These are phyloP conservation scores for Sebastolobus altivelis DNA, from an alignment of 2,797 vertebrate genomes.

Conservation along the genomic window DNA sequence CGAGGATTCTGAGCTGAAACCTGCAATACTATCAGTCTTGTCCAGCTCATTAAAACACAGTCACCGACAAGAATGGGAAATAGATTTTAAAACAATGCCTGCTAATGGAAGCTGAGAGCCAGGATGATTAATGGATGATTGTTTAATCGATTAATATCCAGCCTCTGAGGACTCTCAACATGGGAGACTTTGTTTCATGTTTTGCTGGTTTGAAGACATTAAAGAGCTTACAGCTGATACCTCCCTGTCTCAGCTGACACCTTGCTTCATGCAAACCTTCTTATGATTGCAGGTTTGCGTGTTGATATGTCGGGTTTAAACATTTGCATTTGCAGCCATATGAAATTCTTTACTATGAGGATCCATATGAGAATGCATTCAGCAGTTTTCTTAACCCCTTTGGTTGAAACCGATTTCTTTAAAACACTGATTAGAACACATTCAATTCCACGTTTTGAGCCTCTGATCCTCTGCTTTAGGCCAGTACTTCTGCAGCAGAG, in stretches of 20 bases:
- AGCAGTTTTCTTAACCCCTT: conserved; percentile 12
- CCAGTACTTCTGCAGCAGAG: conserved; percentile 2
- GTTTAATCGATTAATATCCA: conserved; percentile 81
- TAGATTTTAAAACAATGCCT: conserved; percentile 83
- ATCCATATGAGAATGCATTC: conserved; percentile 13
- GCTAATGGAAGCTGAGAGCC: conserved; percentile 84
- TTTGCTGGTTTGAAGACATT: conserved; percentile 59
- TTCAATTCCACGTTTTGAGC: conserved; percentile 25
- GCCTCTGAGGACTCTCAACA: conserved; percentile 62
- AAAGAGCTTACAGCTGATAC: conserved; percentile 39
- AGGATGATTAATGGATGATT: conserved; percentile 83
- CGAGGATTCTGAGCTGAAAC: conserved; percentile 55
- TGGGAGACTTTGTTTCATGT: conserved; percentile 61
- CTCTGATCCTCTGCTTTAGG: conserved; percentile 42
- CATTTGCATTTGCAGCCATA: conserved; percentile 16
- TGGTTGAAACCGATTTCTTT: conserved; percentile 18
- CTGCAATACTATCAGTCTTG: conserved; percentile 66
- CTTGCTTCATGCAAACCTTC: conserved; percentile 13
- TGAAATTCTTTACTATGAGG: neutral
- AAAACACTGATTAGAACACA: conserved; percentile 29
- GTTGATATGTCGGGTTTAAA: conserved; percentile 18
- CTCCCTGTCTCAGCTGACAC: conserved; percentile 4
- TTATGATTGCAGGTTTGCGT: conserved; percentile 23
- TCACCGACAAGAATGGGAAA: conserved; percentile 83
- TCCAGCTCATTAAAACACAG: conserved; percentile 69